Base-by-base conservation (phyloP, 2,113 vertebrate species). In the Nothobranchius kuhntae region DNA sequence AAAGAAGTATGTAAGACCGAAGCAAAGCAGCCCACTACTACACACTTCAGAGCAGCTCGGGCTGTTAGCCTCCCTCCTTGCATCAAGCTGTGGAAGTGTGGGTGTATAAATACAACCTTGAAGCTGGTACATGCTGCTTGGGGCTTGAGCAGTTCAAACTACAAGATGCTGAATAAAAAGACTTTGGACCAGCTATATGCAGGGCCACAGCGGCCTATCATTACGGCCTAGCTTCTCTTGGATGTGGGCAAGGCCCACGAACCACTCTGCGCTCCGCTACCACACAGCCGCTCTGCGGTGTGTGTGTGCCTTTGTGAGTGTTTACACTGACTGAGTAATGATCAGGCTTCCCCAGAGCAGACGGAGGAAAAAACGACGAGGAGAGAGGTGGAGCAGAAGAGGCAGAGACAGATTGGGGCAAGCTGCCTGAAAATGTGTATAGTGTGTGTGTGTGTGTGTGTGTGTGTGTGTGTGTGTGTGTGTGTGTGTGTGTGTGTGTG, bases 231-330 rank as follows among this genome's bases (percentile, higher is more conserved):
- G 56, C 59, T 40, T 17, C 64, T 48, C 75, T 83, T 84, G 68
- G 79, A 86, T 89, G 88, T 86, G 90, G 87, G 61, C 48, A 54
- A 36, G 45, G 54, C 48, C 73, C 57, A 11, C 68, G 61, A 81
- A 81, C 73, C 48, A 15, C 38, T 68, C 58, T 79, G 81, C 52
- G 62, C 66, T 85, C 78, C 26, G 2, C 70, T 75, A 75, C 75
- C 3, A 30, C 75, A 64, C 61, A 67, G 61, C 79, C 61, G 53
- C 38, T 36, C 63, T 71, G 82, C 1, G 45, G 77, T 75, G 66
- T 68, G 71, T 30, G 60, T 13, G 45, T 59, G 56, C 50, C 21
- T 64, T 54, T 53, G 64, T 53, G 67, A 57, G 74, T 66, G 68
- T 81, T 80, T 73, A 61, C 61, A 55, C 61, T 70, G 68, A 69